These are phyloP conservation scores for Nemapogon koenigi DNA, from an alignment of 2,888 invertebrate genomes.

Conservation along the genomic window DNA sequence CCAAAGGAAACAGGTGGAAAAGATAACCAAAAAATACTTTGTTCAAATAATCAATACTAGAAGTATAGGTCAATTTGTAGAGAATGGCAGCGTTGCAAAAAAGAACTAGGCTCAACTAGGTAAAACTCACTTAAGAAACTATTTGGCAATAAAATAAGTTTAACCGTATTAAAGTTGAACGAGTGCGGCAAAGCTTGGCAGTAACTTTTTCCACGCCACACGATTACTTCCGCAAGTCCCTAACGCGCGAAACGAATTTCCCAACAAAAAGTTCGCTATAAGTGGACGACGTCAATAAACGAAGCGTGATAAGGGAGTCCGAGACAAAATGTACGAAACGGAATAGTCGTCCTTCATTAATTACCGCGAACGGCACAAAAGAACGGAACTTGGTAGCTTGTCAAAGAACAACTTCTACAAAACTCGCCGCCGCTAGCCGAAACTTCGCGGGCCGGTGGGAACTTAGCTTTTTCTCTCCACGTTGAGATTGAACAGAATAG, in stretches of 20 bases:
- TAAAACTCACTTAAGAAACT: too few species aligned
- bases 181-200: constrained; percentile 5
- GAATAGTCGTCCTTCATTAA: constrained; percentile 37
- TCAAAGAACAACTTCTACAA: constrained; percentile 34
- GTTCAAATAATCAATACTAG: too few species aligned
- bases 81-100: too few species aligned
- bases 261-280: constrained; percentile 6
- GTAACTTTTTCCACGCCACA: constrained; percentile 6
- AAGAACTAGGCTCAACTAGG: too few species aligned
- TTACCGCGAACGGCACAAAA: constrained; percentile 35
- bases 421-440: constrained; percentile 8
- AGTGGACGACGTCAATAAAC: constrained; percentile 18
- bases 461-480: constrained; percentile 3
- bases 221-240: constrained; percentile 7
- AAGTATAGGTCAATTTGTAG: too few species aligned
- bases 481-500: constrained; percentile 5
- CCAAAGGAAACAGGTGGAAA: too few species aligned
- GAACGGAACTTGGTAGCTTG: constrained; percentile 26
- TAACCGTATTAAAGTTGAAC: constrained; percentile 9
- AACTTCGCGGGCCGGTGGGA: constrained; percentile 5
- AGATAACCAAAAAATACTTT: too few species aligned
- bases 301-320: constrained; percentile 33
- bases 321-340: constrained; percentile 23
- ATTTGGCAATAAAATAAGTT: constrained; percentile 8
- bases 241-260: constrained; percentile 8